phyloP scores from a whole-genome alignment of 2,113 vertebrate genomes.

The Ceyx cyanopectus region DNA sequence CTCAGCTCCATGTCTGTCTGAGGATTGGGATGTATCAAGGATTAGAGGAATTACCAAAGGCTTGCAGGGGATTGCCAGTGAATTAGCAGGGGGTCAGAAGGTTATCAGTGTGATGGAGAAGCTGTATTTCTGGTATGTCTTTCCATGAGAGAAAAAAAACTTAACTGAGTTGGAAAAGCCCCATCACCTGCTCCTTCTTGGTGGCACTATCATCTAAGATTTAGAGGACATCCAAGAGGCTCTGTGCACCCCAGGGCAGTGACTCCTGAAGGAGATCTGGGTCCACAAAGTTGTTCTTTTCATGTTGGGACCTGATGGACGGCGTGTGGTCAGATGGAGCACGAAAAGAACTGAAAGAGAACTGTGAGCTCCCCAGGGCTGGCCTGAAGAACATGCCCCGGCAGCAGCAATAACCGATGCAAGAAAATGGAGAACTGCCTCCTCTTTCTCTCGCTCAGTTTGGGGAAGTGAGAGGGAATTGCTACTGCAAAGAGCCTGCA shows the following conservation, averaged over 20 bases:
- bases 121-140: not conserved
- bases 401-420: not conserved
- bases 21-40: not conserved
- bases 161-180: not conserved
- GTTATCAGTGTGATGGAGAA: not conserved
- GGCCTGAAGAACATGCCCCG: not conserved
- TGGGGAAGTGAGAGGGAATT: conserved; percentile 51
- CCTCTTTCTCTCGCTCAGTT: not conserved
- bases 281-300: not conserved
- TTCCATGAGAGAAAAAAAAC: not conserved
- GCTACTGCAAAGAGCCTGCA: not conserved
- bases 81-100: not conserved
- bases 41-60: conserved; percentile 49
- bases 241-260: not conserved
- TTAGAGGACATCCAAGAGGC: not conserved
- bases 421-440: conserved; percentile 35
- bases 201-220: not conserved
- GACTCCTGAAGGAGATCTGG: not conserved
- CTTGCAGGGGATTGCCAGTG: not conserved
- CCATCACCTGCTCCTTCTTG: not conserved
- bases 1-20: not conserved
- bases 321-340: not conserved
- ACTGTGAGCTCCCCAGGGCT: not conserved
- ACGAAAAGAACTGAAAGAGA: conserved; percentile 12
- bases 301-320: not conserved